Evolutionary conservation across 2,113 vertebrate genomes (phyloP).

Genomic region (Diphyllodes magnificus): DNA sequence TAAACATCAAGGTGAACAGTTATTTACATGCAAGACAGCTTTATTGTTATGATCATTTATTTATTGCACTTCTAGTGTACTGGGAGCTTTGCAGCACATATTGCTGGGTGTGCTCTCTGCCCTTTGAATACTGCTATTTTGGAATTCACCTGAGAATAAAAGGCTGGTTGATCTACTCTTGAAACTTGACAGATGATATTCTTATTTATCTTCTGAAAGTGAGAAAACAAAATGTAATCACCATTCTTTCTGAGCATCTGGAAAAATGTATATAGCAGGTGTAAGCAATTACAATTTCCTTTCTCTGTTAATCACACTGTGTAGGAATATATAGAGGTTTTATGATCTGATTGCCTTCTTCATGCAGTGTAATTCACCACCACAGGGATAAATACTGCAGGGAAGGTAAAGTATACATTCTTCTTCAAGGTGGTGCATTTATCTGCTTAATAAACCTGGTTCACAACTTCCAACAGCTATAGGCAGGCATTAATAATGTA

Average conservation of each 20-base stretch:
- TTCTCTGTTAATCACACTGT: background rate
- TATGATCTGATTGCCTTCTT: background rate
- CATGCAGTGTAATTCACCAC: background rate
- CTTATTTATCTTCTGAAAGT: background rate
- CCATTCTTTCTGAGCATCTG: background rate
- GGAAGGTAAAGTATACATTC: background rate
- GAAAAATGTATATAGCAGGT: background rate
- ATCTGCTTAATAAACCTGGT: background rate
- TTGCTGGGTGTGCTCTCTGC: background rate
- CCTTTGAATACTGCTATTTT: background rate
- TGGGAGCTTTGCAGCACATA: background rate
- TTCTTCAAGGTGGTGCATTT: background rate
- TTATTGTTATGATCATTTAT: conserved; percentile 37
- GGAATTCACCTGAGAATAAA: background rate
- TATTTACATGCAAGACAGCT: background rate
- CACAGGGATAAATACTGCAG: background rate
- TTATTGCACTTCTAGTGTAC: background rate
- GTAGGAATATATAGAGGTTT: background rate
- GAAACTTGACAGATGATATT: background rate
- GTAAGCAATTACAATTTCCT: background rate
- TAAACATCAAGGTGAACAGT: background rate
- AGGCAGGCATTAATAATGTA: background rate
- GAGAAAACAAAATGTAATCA: background rate
- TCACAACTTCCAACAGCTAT: background rate
- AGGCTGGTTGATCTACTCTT: background rate